A percentile compares a stretch with the other conserved stretches of the same genome.
phyloP scores from a whole-genome alignment of 2,113 vertebrate genomes.

The Gorsachius goisagi region DNA sequence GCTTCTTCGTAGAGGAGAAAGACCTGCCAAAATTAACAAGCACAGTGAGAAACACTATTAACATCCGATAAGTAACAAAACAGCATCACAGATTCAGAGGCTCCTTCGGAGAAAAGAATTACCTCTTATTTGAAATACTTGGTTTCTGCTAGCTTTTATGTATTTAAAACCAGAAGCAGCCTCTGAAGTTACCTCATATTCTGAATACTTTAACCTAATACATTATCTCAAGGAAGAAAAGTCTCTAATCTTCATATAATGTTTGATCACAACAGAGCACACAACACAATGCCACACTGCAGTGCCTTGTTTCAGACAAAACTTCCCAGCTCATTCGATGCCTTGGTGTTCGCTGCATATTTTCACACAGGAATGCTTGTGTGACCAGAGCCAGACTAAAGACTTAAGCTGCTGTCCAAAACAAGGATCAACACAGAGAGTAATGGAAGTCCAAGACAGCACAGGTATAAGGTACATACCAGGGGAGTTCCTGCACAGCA shows the following conservation, averaged over 20 bases:
- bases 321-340: not conserved
- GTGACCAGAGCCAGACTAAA: not conserved
- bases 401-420: not conserved
- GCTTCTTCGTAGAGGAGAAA: slow-evolving; percentile 37
- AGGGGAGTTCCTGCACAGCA: not conserved
- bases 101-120: not conserved
- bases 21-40: slow-evolving; percentile 52
- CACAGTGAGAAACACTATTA: slow-evolving; percentile 23
- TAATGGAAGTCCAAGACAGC: not conserved
- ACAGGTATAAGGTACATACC: fast-evolving
- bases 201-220: not conserved
- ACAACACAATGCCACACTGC: not conserved
- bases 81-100: not conserved
- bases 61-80: not conserved
- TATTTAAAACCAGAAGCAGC: not conserved
- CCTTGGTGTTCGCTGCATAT: not conserved
- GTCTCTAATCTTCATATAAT: not conserved
- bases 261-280: not conserved
- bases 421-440: fast-evolving
- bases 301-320: not conserved
- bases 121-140: not conserved
- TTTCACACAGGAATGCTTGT: not conserved
- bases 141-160: not conserved
- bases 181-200: not conserved
- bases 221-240: not conserved